Conservation (phyloP, 2,113 vertebrate species). For the Phylloscopus trochiloides region DNA sequence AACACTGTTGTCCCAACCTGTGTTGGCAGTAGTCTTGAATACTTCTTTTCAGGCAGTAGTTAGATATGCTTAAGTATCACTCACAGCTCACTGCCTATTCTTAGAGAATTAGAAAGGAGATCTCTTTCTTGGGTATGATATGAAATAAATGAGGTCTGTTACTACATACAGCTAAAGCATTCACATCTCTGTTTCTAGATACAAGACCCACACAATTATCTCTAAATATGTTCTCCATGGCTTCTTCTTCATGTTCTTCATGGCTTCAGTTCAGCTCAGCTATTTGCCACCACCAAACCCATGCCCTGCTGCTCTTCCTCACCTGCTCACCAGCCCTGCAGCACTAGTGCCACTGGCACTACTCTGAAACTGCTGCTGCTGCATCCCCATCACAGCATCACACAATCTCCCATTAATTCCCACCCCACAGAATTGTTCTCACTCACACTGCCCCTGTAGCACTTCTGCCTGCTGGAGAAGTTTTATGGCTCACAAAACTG, state of each 20-base stretch:
- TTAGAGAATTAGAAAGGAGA: not conserved
- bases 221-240: not conserved
- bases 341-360: not conserved
- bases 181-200: not conserved
- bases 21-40: not conserved
- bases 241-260: not conserved
- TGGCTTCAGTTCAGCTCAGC: not conserved
- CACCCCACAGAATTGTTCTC: fast-evolving
- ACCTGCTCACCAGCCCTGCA: not conserved
- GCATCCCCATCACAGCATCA: fast-evolving
- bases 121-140: not conserved
- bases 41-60: not conserved
- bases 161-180: not conserved
- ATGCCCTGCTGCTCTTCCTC: not conserved
- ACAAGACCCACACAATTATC: not conserved
- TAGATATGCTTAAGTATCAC: not conserved
- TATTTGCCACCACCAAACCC: not conserved
- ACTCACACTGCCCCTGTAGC: not conserved
- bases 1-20: not conserved
- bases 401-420: not conserved
- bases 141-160: not conserved
- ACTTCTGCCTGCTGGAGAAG: not conserved
- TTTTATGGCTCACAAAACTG: not conserved
- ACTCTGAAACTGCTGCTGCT: not conserved
- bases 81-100: not conserved